These are phyloP conservation scores for Osmerus eperlanus DNA, from an alignment of 2,113 vertebrate genomes.

Conservation along the genomic window DNA sequence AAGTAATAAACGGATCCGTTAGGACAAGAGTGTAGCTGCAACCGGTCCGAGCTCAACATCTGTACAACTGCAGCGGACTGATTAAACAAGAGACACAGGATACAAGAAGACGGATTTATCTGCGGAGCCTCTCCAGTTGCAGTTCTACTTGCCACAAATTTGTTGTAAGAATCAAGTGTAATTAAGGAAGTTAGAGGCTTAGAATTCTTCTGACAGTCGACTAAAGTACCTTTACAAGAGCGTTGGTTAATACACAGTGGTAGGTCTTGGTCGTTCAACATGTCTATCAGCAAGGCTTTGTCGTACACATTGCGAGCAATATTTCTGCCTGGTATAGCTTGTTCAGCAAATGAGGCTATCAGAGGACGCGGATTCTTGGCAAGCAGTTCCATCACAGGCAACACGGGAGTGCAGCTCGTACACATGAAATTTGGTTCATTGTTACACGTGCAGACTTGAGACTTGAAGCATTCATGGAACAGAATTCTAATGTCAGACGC, in stretches of 20 bases:
- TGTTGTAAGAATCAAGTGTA: not conserved
- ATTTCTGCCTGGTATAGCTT: not conserved
- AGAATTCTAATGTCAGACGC: not conserved
- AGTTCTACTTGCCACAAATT: not conserved
- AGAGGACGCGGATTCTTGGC: not conserved
- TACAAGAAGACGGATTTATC: not conserved
- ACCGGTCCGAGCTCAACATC: not conserved
- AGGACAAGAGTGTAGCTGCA: not conserved
- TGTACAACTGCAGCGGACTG: not conserved
- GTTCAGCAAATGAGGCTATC: not conserved
- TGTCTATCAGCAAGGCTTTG: not conserved
- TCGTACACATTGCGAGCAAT: not conserved
- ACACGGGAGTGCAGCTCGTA: not conserved
- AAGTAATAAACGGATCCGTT: not conserved
- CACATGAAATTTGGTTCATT: not conserved
- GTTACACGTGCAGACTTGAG: not conserved
- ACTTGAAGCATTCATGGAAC: not conserved
- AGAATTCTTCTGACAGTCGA: not conserved
- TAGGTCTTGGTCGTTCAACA: not conserved
- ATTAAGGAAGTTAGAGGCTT: not conserved
- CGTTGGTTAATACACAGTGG: not conserved
- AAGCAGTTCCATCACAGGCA: not conserved
- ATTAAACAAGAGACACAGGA: not conserved
- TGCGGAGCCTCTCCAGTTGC: not conserved
- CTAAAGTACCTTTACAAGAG: not conserved